phyloP scores from a whole-genome alignment of 2,888 invertebrate species.

The Tetheella fluctuosa region DNA sequence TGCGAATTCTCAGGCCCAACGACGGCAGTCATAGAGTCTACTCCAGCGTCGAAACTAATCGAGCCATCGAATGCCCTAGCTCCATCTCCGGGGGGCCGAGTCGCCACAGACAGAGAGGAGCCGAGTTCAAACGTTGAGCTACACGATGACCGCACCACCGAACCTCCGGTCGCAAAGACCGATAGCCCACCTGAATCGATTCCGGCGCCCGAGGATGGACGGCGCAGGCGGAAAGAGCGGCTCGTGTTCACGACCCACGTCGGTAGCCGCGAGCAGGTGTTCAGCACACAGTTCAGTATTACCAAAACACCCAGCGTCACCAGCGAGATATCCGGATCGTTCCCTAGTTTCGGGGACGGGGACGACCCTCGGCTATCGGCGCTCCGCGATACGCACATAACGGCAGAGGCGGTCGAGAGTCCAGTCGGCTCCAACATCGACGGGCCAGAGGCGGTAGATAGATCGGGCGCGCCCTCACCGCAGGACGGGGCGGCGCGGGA shows the following conservation, averaged over 20 bases:
- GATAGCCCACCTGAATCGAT: constrained; percentile 19
- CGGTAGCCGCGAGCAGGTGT: constrained; percentile 88
- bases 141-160: constrained; percentile 12
- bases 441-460: constrained; percentile 33
- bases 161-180: constrained; percentile 10
- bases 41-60: constrained; percentile 1
- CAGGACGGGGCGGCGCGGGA: constrained; percentile 50
- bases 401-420: constrained; percentile 24
- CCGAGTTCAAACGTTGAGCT: constrained; percentile 16
- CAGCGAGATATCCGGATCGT: constrained; percentile 84
- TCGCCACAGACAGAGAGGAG: constrained; percentile 21
- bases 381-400: constrained; percentile 31
- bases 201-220: constrained; percentile 31
- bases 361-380: constrained; percentile 77
- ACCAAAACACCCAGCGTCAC: constrained; percentile 86
- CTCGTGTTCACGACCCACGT: constrained; percentile 87
- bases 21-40: constrained; percentile 17
- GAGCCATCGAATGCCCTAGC: background rate
- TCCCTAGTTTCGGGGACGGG: constrained; percentile 77
- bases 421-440: constrained; percentile 19
- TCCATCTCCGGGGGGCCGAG: constrained; percentile 7
- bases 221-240: constrained; percentile 63
- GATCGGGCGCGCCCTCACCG: constrained; percentile 33
- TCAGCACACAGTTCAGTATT: constrained; percentile 86
- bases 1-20: constrained; percentile 28